Evolutionary conservation across 1,140 invertebrate genomes (phyloP).

Genomic region (Drosophila asahinai): DNA sequence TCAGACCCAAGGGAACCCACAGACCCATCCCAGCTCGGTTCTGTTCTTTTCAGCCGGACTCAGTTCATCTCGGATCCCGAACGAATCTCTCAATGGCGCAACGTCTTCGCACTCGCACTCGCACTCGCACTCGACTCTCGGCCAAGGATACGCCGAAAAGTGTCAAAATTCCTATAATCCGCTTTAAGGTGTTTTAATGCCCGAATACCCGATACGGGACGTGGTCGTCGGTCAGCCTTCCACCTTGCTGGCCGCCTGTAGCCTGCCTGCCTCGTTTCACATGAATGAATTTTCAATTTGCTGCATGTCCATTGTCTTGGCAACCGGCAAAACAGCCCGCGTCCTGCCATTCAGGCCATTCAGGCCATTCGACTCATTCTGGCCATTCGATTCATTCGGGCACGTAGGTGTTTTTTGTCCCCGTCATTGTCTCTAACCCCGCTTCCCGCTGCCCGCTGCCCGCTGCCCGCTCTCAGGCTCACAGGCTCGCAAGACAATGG

Average conservation of each 20-base stretch:
- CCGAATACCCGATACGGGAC: slow-evolving; percentile 42
- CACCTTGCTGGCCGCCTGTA: slow-evolving; percentile 49
- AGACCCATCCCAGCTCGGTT: slow-evolving; percentile 29
- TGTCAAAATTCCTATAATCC: slow-evolving; percentile 83
- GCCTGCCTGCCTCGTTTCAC: slow-evolving; percentile 66
- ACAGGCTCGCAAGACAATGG: slow-evolving; percentile 48
- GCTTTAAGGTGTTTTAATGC: slow-evolving; percentile 83
- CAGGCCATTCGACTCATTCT: slow-evolving; percentile 35
- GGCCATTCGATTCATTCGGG: slow-evolving; percentile 46
- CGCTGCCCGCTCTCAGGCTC: slow-evolving; percentile 47
- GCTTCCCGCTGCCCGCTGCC: slow-evolving; percentile 39
- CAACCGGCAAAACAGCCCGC: slow-evolving; percentile 67
- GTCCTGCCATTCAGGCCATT: slow-evolving; percentile 75
- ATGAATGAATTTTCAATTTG: slow-evolving; percentile 84
- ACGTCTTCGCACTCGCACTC: slow-evolving; percentile 56
- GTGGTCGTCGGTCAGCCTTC: slow-evolving; percentile 30
- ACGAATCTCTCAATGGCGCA: slow-evolving; percentile 79
- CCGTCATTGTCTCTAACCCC: slow-evolving; percentile 65
- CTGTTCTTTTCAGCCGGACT: slow-evolving; percentile 31
- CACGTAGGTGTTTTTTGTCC: slow-evolving; percentile 77
- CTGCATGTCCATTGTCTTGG: slow-evolving; percentile 78
- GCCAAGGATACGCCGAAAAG: slow-evolving; percentile 79
- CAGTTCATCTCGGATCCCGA: slow-evolving; percentile 33
- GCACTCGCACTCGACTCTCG: slow-evolving; percentile 47
- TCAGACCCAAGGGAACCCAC: slow-evolving; percentile 34